Evolutionary conservation across 2,888 invertebrate genomes (phyloP).

Genomic region (Scrobipalpa costella): DNA sequence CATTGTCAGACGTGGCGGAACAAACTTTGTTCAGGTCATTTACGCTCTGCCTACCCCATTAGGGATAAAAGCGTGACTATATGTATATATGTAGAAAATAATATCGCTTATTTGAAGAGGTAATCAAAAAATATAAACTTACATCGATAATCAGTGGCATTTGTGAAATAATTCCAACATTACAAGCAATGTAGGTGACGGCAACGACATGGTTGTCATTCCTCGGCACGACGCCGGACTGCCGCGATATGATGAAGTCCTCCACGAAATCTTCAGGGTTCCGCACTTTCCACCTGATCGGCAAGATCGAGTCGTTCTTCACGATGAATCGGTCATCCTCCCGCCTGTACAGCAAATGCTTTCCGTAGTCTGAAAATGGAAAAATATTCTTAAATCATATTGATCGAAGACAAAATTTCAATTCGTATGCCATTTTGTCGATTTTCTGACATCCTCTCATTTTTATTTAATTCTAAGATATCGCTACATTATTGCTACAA

Average conservation of each 20-base stretch:
- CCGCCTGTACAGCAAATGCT: constrained; percentile 73
- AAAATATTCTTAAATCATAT: background rate
- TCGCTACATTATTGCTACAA: too few relatives aligned
- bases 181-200: constrained; percentile 73
- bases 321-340: constrained; percentile 74
- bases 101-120: too few relatives aligned
- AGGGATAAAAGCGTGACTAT: too few relatives aligned
- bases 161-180: constrained; percentile 62
- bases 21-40: too few relatives aligned
- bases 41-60: too few relatives aligned
- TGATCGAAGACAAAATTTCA: too few relatives aligned
- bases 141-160: constrained; percentile 71
- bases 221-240: constrained; percentile 65
- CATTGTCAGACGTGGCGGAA: too few relatives aligned
- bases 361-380: constrained; percentile 72
- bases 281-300: constrained; percentile 79
- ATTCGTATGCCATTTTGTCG: too few relatives aligned
- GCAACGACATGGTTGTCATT: constrained; percentile 72
- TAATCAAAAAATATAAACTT: constrained; percentile 37
- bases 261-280: constrained; percentile 63
- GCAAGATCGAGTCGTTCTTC: constrained; percentile 79
- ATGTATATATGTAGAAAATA: too few relatives aligned
- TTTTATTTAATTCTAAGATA: too few relatives aligned
- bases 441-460: too few relatives aligned
- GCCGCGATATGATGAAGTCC: constrained; percentile 71